These are phyloP conservation scores for Shinisaurus crocodilurus DNA, from an alignment of 2,113 vertebrate species.

Conservation along the genomic window DNA sequence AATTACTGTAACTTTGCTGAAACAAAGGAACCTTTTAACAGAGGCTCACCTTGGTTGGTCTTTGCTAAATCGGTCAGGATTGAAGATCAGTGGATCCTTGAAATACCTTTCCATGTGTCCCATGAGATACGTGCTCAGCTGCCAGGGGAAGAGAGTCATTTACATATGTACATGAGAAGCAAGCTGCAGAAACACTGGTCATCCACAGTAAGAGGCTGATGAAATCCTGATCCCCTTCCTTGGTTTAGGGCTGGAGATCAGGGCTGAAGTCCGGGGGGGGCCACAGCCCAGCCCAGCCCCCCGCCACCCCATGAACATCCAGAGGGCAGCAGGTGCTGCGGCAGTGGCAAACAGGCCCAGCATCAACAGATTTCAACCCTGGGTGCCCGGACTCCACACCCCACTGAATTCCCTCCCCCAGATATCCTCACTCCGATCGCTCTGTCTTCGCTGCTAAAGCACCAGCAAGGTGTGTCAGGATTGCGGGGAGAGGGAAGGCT, in stretches of 20 bases:
- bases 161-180: background rate
- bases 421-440: no score
- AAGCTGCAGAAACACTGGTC: background rate
- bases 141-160: conserved; percentile 3
- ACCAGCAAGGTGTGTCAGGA: no score
- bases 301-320: background rate
- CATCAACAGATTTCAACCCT: no score
- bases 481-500: no score
- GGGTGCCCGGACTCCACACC: no score
- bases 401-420: no score
- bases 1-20: background rate
- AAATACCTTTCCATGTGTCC: conserved; percentile 89
- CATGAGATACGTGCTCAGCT: conserved; percentile 84
- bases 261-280: background rate
- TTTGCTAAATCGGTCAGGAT: conserved; percentile 90
- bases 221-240: background rate
- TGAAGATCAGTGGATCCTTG: conserved; percentile 87
- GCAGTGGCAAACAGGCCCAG: no score
- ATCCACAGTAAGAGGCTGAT: background rate
- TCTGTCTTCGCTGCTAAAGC: no score
- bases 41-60: conserved; percentile 87
- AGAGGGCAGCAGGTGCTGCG: background rate
- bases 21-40: background rate
- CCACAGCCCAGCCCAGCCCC: no score
- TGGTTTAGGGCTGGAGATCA: background rate